Conservation (phyloP, 2,113 vertebrate genomes). For the Agapornis roseicollis region DNA sequence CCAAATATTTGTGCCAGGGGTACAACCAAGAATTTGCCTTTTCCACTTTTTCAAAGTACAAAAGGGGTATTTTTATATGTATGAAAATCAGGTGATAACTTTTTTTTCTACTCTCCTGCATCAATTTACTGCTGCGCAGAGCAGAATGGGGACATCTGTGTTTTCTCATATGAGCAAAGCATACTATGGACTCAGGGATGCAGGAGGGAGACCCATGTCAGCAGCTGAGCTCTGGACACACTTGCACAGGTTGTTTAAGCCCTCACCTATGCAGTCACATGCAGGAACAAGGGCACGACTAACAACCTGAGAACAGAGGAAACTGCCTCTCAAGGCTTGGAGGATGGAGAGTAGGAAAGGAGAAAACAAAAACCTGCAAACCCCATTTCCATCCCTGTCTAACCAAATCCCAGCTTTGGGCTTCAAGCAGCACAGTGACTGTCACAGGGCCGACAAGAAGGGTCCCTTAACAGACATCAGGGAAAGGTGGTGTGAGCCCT, state of each 20-base stretch:
- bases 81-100: not conserved
- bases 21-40: not conserved
- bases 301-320: not conserved
- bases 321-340: too few species aligned
- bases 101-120: not conserved
- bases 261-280: not conserved
- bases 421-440: not conserved
- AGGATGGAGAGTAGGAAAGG: rapidly evolving
- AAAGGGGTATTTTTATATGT: not conserved
- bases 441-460: not conserved
- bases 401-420: not conserved
- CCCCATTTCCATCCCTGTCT: rapidly evolving
- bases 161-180: not conserved
- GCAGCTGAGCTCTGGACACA: not conserved
- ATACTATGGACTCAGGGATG: not conserved
- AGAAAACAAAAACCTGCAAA: not conserved
- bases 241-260: not conserved
- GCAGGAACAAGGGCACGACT: rapidly evolving
- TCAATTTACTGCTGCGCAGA: not conserved
- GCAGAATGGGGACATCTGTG: not conserved
- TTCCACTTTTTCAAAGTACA: not conserved
- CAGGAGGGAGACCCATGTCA: not conserved
- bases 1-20: not conserved
- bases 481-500: not conserved
- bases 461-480: not conserved